Conservation (phyloP, 2,113 vertebrate genomes). For the Rostratula benghalensis region DNA sequence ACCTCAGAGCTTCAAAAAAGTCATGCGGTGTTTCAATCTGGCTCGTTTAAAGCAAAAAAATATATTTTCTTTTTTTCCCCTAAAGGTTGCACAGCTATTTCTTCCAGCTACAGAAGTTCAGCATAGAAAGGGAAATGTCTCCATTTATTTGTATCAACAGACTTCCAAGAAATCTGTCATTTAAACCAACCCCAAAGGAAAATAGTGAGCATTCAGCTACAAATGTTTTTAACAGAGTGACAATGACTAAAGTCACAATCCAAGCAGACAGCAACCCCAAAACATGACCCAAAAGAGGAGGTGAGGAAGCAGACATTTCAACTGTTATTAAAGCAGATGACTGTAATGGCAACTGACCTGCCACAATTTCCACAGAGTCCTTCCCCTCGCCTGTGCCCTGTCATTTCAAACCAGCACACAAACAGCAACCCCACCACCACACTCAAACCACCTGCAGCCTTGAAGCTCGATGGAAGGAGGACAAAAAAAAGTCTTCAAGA, state of each 20-base stretch:
- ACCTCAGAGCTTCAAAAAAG: neutral
- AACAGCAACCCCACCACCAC: neutral
- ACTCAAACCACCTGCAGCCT: neutral
- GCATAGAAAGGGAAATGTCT: neutral
- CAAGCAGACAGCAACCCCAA: neutral
- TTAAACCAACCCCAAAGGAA: neutral
- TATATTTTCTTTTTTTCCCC: neutral
- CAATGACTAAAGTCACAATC: neutral
- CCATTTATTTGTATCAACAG: neutral
- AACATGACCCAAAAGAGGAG: neutral
- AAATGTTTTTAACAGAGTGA: neutral
- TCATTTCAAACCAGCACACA: neutral
- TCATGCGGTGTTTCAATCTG: neutral
- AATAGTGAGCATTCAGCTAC: neutral
- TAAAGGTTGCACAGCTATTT: neutral
- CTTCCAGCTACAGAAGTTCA: neutral
- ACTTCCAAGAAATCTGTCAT: neutral
- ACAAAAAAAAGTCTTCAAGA: neutral
- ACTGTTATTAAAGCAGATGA: neutral
- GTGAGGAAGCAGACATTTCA: neutral
- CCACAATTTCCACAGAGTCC: neutral
- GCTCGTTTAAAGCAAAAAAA: neutral
- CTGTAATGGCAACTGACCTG: neutral
- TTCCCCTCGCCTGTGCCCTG: neutral
- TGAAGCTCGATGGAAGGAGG: neutral